Evolutionary conservation across 1,140 invertebrate species (phyloP).

Genomic region (Drosophila lacteicornis): DNA sequence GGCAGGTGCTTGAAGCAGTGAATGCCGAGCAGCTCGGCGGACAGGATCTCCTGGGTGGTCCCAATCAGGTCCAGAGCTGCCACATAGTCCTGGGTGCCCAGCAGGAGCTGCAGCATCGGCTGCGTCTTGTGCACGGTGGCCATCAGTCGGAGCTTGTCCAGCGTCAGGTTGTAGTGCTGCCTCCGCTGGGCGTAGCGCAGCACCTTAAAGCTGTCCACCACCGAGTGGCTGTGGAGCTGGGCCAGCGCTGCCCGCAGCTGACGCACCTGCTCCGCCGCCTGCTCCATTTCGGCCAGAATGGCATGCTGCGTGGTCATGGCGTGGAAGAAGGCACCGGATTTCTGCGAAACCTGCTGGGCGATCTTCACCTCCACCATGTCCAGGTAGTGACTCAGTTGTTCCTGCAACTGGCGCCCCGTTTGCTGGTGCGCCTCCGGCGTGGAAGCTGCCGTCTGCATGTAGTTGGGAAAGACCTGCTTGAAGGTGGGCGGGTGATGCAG

Average conservation of each 20-base stretch:
- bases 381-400: constrained; percentile 95
- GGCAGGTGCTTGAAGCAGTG: constrained; percentile 98
- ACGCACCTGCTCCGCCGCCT: constrained; percentile 92
- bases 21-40: constrained; percentile 94
- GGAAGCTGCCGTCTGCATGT: constrained; percentile 78
- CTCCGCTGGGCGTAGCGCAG: constrained; percentile 89
- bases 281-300: constrained; percentile 94
- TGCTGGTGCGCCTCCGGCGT: constrained; percentile 73
- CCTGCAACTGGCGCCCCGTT: constrained; percentile 86
- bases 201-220: constrained; percentile 92
- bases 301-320: constrained; percentile 98
- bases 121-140: constrained; percentile 98
- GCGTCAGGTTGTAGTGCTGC: constrained; percentile 87
- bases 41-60: constrained; percentile 97
- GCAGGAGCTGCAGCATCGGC: constrained; percentile 96
- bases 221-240: constrained; percentile 91
- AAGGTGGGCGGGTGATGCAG: constrained; percentile 94
- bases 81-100: constrained; percentile 98
- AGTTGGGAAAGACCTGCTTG: constrained; percentile 92
- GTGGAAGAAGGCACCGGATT: constrained; percentile 98
- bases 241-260: constrained; percentile 89
- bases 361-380: constrained; percentile 98
- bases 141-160: constrained; percentile 95
- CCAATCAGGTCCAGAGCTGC: constrained; percentile 97
- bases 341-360: constrained; percentile 96